These are phyloP conservation scores for Protonemura montana DNA, from an alignment of 2,888 invertebrate genomes.

Conservation along the genomic window DNA sequence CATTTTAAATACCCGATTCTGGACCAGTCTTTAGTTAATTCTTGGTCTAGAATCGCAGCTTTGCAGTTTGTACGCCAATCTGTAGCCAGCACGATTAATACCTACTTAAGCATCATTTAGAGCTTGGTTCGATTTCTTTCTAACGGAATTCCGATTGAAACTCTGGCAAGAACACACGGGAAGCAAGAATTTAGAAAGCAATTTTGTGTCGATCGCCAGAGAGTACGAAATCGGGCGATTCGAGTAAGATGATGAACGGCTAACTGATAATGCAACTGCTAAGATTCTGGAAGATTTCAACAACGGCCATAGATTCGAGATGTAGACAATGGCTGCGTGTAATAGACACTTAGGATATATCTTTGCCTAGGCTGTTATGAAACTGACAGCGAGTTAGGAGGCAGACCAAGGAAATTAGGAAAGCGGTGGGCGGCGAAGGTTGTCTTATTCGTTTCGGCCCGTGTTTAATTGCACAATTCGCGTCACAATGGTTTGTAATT, in stretches of 20 bases:
- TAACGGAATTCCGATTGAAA: background rate
- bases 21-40: background rate
- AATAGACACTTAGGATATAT: background rate
- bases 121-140: background rate
- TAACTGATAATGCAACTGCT: background rate
- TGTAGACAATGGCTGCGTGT: background rate
- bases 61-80: background rate
- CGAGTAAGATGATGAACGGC: background rate
- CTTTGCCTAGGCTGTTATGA: background rate
- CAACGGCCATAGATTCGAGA: background rate
- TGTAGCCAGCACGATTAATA: background rate
- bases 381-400: background rate
- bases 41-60: background rate
- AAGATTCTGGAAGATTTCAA: background rate
- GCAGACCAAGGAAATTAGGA: background rate
- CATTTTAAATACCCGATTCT: background rate
- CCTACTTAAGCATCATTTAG: background rate
- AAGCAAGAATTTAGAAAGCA: background rate
- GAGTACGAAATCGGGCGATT: background rate
- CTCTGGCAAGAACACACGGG: background rate
- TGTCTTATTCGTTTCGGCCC: background rate
- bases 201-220: background rate
- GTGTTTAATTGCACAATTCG: background rate
- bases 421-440: conserved; percentile 1
- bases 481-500: background rate